Conservation (phyloP, 2,113 vertebrate species). For the Neotoma lepida region DNA sequence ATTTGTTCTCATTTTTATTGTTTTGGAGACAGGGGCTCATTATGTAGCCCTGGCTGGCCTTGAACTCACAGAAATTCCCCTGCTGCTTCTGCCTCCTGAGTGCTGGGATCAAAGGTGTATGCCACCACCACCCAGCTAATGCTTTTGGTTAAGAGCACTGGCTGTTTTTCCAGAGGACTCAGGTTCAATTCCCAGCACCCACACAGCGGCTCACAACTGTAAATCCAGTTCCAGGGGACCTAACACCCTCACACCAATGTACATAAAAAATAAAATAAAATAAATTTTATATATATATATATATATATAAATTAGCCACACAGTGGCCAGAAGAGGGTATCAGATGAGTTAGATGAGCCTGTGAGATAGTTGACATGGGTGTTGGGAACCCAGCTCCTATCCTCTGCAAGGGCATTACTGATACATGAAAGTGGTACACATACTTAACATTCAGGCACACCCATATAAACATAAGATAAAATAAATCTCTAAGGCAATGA, state of each 20-base stretch:
- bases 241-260: not conserved
- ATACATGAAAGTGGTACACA: not conserved
- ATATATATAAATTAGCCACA: no score
- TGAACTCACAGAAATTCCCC: not conserved
- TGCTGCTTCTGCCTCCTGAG: not conserved
- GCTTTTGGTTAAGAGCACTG: not conserved
- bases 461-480: not conserved
- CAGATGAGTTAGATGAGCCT: not conserved
- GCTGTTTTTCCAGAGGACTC: not conserved
- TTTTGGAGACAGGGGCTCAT: not conserved
- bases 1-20: not conserved
- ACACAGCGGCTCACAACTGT: not conserved
- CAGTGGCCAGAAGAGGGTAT: not conserved
- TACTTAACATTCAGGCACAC: no score
- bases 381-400: not conserved
- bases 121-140: not conserved
- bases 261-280: not conserved
- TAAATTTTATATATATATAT: not conserved
- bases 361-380: no score
- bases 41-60: not conserved
- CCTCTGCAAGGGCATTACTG: not conserved
- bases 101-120: not conserved
- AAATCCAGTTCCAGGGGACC: not conserved
- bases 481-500: not conserved
- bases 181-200: not conserved